Evolutionary conservation across 2,888 invertebrate species (phyloP).

Genomic region (Ephialtes manifestator): DNA sequence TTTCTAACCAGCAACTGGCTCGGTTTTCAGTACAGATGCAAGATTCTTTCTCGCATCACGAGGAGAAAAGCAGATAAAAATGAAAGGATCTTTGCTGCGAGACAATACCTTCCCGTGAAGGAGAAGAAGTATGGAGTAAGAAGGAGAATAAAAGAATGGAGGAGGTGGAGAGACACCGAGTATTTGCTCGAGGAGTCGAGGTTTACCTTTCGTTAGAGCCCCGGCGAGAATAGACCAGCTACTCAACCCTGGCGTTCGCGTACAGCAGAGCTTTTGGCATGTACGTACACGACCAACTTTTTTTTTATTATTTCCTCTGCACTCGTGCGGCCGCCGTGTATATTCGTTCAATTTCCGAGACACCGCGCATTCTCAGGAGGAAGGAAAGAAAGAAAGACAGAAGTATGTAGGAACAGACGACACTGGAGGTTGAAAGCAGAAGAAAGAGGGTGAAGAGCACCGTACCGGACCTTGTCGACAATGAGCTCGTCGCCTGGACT

Average conservation of each 20-base stretch:
- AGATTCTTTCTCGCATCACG: conserved; percentile 28
- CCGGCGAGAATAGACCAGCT: conserved; percentile 54
- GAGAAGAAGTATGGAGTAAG: conserved; percentile 45
- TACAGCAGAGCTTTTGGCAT: conserved; percentile 54
- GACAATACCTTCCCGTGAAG: conserved; percentile 53
- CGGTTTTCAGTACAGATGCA: conserved; percentile 19
- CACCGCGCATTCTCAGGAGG: conserved; percentile 33
- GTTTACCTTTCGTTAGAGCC: conserved; percentile 83
- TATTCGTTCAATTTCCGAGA: conserved; percentile 61
- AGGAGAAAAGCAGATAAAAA: conserved; percentile 62
- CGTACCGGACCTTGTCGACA: conserved; percentile 35
- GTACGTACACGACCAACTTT: conserved; percentile 50
- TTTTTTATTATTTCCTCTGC: conserved; percentile 18
- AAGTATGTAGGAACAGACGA: conserved; percentile 56
- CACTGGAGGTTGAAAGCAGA: conserved; percentile 32
- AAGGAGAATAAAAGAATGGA: conserved; percentile 63
- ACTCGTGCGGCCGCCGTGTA: conserved; percentile 44
- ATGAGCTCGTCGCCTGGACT: conserved; percentile 34
- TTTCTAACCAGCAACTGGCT: conserved; percentile 15
- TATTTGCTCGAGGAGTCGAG: conserved; percentile 79
- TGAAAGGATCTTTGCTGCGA: conserved; percentile 64
- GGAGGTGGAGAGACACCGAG: conserved; percentile 59
- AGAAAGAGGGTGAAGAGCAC: conserved; percentile 16
- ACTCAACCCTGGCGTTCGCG: conserved; percentile 30
- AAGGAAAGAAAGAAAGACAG: conserved; percentile 42